Evolutionary conservation across 2,113 vertebrate genomes (phyloP), one percentile per base, ranked within the genome.

Genomic region (Bos indicus): DNA sequence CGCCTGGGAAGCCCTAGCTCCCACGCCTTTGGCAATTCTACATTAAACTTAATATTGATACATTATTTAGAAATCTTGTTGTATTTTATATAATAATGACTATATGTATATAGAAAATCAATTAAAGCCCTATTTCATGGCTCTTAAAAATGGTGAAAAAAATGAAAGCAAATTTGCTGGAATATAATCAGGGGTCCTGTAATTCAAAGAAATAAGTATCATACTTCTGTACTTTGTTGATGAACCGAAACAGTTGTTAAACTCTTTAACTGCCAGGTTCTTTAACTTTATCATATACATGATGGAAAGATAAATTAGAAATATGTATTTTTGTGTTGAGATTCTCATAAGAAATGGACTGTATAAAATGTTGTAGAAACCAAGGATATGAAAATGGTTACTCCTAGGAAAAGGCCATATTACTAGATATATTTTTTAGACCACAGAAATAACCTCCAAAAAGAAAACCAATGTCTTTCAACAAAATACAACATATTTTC

Each of bases 21-120:
- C 33, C 95, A 8, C 7, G 30, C 36, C 59, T 98, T 94, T 95
- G 90, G 64, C 4, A 98, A 94, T 92, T 88, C 77, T 40, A 64
- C 60, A 88, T 93, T 77, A 91, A 93, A 97, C 48, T 87, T 82
- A 85, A 71, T 33, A 62, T 3, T 81, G 46, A 80, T 59, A n/a
- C 3, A 80, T 52, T 56, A 80, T 80, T 51, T 87, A 83, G 48
- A 89, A 97, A 97, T 67, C 8, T 51, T 86, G 7, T 54, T 91
- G 28, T 25, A 88, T 77, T 93, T 93, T 81, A 51, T 71, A 67
- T 81, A 59, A 89, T 46, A 77, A 28, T 96, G 28, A 43, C 11
- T 62, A 52, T 36, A 23, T 51, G 16, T 36, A 59, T 33, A 17
- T 51, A 21, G 48, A 90, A 91, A 71, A 94, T 40, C n/a, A 16